Evolutionary conservation across 2,888 invertebrate genomes (phyloP).

Genomic region (Drosophila leonis): DNA sequence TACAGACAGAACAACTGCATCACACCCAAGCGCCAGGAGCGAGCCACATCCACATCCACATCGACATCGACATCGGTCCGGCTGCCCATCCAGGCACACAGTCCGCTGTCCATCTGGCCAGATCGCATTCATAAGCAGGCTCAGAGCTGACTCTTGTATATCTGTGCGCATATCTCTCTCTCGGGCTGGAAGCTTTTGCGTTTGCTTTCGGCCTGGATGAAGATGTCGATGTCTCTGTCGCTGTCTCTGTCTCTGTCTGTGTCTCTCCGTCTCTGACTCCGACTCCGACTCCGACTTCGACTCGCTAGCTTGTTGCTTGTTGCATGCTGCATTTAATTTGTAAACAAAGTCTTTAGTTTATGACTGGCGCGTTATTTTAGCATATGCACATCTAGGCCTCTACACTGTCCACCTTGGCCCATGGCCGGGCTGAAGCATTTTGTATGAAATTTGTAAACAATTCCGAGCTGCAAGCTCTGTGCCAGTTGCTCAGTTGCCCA

Average conservation of each 20-base stretch:
- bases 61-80: constrained; percentile 9
- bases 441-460: constrained; percentile 80
- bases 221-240: constrained; percentile 56
- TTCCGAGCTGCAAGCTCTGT: constrained; percentile 41
- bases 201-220: constrained; percentile 47
- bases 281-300: constrained; percentile 17
- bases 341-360: constrained; percentile 83
- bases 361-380: constrained; percentile 78
- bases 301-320: constrained; percentile 57
- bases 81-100: constrained; percentile 23
- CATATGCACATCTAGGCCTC: constrained; percentile 63
- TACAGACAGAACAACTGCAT: constrained; percentile 35
- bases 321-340: constrained; percentile 82
- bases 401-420: constrained; percentile 26
- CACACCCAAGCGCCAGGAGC: constrained; percentile 77
- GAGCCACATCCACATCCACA: constrained; percentile 19
- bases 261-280: constrained; percentile 14
- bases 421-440: constrained; percentile 47
- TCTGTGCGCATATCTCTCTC: constrained; percentile 54
- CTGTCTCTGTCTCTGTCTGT: constrained; percentile 8
- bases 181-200: constrained; percentile 35
- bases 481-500: constrained; percentile 19
- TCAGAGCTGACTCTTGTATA: constrained; percentile 27
- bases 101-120: constrained; percentile 42
- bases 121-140: constrained; percentile 66